Conservation (phyloP, 2,888 invertebrate genomes). For the Nycteola revayana region DNA sequence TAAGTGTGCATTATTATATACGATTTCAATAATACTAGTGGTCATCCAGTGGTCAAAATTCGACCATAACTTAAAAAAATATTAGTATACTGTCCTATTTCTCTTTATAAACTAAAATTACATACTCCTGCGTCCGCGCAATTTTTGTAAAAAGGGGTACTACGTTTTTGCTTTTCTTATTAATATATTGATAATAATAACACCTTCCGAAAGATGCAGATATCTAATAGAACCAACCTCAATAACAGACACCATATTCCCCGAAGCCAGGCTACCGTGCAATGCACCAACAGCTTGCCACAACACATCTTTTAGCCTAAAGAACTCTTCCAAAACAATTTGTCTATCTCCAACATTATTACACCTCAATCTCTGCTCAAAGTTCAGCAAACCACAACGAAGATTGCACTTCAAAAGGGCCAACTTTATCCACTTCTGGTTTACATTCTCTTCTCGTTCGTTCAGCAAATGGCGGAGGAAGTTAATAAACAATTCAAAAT, state of each 20-base stretch:
- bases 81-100: too few species aligned
- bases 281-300: conserved; percentile 63
- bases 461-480: conserved; percentile 41
- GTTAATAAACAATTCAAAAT: conserved; percentile 33
- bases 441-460: conserved; percentile 33
- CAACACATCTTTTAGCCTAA: conserved; percentile 51
- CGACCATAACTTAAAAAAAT: too few species aligned
- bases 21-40: too few species aligned
- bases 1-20: too few species aligned
- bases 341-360: conserved; percentile 38
- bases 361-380: conserved; percentile 45
- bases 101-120: too few species aligned
- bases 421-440: conserved; percentile 61
- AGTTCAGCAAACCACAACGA: conserved; percentile 43
- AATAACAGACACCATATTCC: not conserved
- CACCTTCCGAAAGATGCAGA: too few species aligned
- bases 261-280: conserved; percentile 52
- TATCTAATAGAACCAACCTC: too few species aligned
- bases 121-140: too few species aligned
- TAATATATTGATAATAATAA: too few species aligned
- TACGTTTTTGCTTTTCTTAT: too few species aligned
- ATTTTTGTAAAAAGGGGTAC: too few species aligned
- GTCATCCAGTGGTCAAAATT: too few species aligned
- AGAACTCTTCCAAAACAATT: conserved; percentile 45
- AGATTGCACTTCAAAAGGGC: conserved; percentile 53